These are phyloP conservation scores for Apomyelois bistriatella DNA, from an alignment of 2,888 invertebrate species.

Conservation along the genomic window DNA sequence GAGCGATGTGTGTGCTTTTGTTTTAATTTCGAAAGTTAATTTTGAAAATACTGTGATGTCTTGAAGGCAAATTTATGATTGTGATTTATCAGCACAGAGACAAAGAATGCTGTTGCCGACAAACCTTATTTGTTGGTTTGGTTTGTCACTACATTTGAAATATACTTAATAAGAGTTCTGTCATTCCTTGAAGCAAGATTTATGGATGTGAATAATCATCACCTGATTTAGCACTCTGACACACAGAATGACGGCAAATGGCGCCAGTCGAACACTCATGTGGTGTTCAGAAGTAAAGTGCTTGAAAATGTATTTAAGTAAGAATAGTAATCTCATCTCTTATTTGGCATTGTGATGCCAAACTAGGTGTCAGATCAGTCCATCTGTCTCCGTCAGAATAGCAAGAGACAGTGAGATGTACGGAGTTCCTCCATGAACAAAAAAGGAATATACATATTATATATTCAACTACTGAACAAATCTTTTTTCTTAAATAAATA, in stretches of 20 bases:
- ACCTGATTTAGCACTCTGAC: conserved; percentile 4
- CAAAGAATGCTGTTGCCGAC: neutral
- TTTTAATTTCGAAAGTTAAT: neutral
- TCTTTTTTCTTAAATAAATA: too few relatives aligned
- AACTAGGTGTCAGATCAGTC: too few relatives aligned
- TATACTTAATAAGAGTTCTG: neutral
- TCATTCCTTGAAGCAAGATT: neutral
- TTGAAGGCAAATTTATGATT: neutral
- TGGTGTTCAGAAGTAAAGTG: neutral
- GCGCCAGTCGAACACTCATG: neutral
- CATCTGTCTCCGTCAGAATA: too few relatives aligned
- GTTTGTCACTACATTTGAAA: neutral
- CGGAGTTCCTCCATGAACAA: too few relatives aligned
- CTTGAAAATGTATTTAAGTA: too few relatives aligned
- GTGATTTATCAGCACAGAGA: neutral
- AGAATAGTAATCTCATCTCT: too few relatives aligned
- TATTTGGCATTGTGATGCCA: too few relatives aligned
- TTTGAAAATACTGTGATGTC: neutral
- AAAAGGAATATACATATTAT: too few relatives aligned
- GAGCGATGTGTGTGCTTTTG: too few relatives aligned
- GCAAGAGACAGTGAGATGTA: too few relatives aligned
- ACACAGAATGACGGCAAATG: neutral
- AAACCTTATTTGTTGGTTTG: neutral
- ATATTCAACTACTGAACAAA: too few relatives aligned
- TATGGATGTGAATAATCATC: conserved; percentile 3